Evolutionary conservation across 2,888 invertebrate genomes (phyloP), one percentile per base, ranked within the genome.

Genomic region (Galerucella calmariensis): DNA sequence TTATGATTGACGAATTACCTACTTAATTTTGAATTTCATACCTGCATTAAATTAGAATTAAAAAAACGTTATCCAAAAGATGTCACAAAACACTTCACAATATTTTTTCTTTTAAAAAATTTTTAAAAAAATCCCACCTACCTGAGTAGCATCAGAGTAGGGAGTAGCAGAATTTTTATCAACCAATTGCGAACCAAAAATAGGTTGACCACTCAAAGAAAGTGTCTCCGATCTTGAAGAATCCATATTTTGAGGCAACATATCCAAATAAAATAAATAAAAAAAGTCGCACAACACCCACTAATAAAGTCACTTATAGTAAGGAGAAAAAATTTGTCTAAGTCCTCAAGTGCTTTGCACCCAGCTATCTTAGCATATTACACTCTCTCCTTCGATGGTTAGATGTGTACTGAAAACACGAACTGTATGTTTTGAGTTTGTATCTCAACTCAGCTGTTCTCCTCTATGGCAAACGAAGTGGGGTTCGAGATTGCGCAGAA

Each of bases 101-200:
- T 61, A 68, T 72, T 66, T 69, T 69, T 61, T 48, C 14, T 14
- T 68, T 20, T 44, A 53, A 59, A 66, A 58, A 24, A 71, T 53
- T 48, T 51, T 53, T 56, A 68, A 72, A 44, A 59, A 69, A 65
- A 35, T 59, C 51, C 67, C 27, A 89, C 92, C 93, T 90, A 96
- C 96, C 95, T 96, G 95, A 83, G 98, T 99, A 78, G 98, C 98
- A 91, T 99, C 98, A 85, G 97, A 96, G 90, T 99, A 99, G 76
- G 98, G 98, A 76, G 98, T 98, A 71, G 93, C 90, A 48, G 97
- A 97, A 88, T 95, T 94, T 88, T 95, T 94, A 90, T 95, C 94
- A 88, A 98, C 94, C 84, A 94, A 91, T 88, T 95, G 94, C 74
- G 97, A 97, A 83, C 97, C 97, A 89, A 97, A 97, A 85, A 94